These are phyloP conservation scores for Ispidina lecontei DNA, from an alignment of 2,797 vertebrate species.

Conservation along the genomic window DNA sequence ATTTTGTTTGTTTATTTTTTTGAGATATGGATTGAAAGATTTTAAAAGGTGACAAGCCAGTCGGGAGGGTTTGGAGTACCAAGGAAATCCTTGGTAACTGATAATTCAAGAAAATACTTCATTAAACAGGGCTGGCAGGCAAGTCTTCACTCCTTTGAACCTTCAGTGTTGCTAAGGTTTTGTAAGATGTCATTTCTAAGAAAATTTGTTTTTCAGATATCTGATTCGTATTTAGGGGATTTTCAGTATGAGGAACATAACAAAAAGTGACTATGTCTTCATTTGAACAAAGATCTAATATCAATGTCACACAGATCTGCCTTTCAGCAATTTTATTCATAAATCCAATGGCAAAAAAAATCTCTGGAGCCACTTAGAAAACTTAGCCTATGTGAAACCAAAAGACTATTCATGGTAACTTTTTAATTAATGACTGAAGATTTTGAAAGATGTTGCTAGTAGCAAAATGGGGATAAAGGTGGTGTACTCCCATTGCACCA, in stretches of 20 bases:
- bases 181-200: neutral
- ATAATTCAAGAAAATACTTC: slow-evolving; percentile 5
- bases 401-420: neutral
- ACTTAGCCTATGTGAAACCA: neutral
- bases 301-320: neutral
- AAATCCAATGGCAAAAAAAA: neutral
- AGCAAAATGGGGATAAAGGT: neutral
- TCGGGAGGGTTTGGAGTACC: neutral
- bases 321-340: neutral
- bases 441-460: neutral
- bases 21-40: neutral
- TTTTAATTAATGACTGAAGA: neutral
- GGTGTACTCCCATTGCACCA: neutral
- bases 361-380: neutral
- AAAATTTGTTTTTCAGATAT: neutral
- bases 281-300: neutral
- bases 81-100: neutral
- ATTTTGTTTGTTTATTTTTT: neutral
- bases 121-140: neutral
- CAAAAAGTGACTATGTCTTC: neutral
- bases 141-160: neutral
- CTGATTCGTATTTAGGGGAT: neutral
- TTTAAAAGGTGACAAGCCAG: slow-evolving; percentile 1
- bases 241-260: neutral
- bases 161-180: neutral